phyloP scores from a whole-genome alignment of 92 coral and sea anemone genomes.

The Epizoanthus ramosus region DNA sequence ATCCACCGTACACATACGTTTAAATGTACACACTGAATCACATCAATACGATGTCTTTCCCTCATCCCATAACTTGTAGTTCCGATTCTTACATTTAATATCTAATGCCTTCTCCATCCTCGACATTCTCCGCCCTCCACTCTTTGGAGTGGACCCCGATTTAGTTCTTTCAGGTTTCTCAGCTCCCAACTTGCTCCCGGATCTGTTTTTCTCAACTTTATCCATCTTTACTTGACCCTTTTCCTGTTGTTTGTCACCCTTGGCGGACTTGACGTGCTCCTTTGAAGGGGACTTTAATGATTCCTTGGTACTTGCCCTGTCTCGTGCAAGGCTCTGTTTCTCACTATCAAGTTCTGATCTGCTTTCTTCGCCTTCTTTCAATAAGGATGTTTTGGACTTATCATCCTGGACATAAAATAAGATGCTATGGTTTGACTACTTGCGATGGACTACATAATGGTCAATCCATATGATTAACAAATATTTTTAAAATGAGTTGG shows the following conservation, averaged over 20 bases:
- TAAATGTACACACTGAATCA: too few species aligned
- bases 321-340: conserved; percentile 46
- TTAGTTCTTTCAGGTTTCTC: conserved; percentile 76
- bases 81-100: conserved; percentile 52
- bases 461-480: background rate
- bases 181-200: conserved; percentile 67
- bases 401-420: conserved; percentile 35
- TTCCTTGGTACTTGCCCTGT: conserved; percentile 61
- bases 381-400: conserved; percentile 29
- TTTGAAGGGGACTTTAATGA: conserved; percentile 53
- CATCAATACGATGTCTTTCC: too few species aligned
- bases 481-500: too few species aligned
- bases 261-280: conserved; percentile 79
- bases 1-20: too few species aligned
- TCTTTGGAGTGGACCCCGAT: conserved; percentile 66
- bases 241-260: conserved; percentile 70
- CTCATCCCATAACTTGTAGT: too few species aligned
- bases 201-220: conserved; percentile 60
- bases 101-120: conserved; percentile 78
- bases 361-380: conserved; percentile 64
- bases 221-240: conserved; percentile 57
- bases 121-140: conserved; percentile 77
- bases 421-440: conserved; percentile 1
- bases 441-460: background rate
- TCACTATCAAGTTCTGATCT: conserved; percentile 47